Evolutionary conservation across 1,140 invertebrate genomes (phyloP).

Genomic region (Spodoptera litura): DNA sequence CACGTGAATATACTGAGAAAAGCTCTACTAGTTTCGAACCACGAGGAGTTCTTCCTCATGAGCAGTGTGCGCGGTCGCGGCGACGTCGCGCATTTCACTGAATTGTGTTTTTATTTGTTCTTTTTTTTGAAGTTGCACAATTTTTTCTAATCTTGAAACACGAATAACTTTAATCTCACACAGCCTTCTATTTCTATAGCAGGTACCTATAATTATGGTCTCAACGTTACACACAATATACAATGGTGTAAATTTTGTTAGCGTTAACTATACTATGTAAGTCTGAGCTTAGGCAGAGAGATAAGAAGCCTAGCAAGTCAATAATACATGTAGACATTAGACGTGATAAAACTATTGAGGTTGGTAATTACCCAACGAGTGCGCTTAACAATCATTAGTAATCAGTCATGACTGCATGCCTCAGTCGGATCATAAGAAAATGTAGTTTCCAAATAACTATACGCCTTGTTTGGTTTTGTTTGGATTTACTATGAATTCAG

Average conservation of each 20-base stretch:
- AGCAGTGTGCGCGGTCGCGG: too few relatives aligned
- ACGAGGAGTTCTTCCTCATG: too few relatives aligned
- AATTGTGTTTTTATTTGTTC: too few relatives aligned
- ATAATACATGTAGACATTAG: conserved; percentile 61
- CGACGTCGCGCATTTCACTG: too few relatives aligned
- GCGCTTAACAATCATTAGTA: conserved; percentile 41
- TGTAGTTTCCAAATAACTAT: background rate
- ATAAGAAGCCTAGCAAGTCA: conserved; percentile 57
- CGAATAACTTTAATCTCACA: too few relatives aligned
- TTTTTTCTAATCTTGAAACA: too few relatives aligned
- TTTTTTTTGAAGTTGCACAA: too few relatives aligned
- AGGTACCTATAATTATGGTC: background rate
- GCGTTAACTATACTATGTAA: background rate
- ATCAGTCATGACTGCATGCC: conserved; percentile 7
- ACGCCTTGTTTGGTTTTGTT: background rate
- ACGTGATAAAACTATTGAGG: conserved; percentile 65
- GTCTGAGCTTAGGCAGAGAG: conserved; percentile 22
- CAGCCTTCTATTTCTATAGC: too few relatives aligned
- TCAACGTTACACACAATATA: background rate
- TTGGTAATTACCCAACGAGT: conserved; percentile 63
- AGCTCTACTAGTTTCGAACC: too few relatives aligned
- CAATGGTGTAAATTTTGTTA: background rate
- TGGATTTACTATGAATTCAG: too few relatives aligned
- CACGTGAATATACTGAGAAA: too few relatives aligned
- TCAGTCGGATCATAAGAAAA: background rate